phyloP scores from a whole-genome alignment of 2,888 invertebrate species.

The Rhagophthalmus giganteus region DNA sequence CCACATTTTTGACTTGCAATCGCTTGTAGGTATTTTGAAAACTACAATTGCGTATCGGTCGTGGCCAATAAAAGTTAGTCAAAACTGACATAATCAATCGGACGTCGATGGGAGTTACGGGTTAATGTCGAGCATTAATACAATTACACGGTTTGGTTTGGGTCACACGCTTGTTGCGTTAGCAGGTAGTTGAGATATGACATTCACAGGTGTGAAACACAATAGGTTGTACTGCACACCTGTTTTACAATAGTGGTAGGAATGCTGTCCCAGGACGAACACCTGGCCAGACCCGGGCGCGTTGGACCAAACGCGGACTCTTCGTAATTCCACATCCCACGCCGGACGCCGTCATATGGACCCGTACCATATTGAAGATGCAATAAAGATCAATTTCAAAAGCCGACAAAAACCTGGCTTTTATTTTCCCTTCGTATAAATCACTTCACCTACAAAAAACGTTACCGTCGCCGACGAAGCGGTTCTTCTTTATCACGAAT shows the following conservation, averaged over 20 bases:
- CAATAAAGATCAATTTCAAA: slow-evolving; percentile 28
- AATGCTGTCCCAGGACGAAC: slow-evolving; percentile 49
- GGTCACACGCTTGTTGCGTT: slow-evolving; percentile 37
- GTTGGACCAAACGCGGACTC: slow-evolving; percentile 16
- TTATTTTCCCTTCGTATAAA: slow-evolving; percentile 26
- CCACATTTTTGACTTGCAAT: no score
- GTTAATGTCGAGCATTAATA: slow-evolving; percentile 21
- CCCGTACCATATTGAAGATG: slow-evolving; percentile 8
- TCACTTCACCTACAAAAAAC: slow-evolving; percentile 22
- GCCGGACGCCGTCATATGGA: slow-evolving; percentile 3
- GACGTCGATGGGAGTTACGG: no score
- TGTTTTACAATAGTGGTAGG: slow-evolving; percentile 49
- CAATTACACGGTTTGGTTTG: slow-evolving; percentile 28
- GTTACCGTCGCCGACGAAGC: slow-evolving; percentile 8
- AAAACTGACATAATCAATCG: no score
- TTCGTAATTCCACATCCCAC: slow-evolving; percentile 7
- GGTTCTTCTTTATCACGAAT: slow-evolving; percentile 15
- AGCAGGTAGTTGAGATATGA: slow-evolving; percentile 49
- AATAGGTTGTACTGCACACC: slow-evolving; percentile 43
- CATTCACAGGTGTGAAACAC: slow-evolving; percentile 51
- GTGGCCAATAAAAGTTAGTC: no score
- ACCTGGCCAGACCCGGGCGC: slow-evolving; percentile 45
- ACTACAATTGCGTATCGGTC: no score
- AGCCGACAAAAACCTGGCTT: slow-evolving; percentile 22
- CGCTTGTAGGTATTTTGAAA: no score